Percentiles rank a stretch among this genome's conserved stretches.
Conservation (phyloP, 2,888 invertebrate genomes). For the Sesia apiformis region DNA sequence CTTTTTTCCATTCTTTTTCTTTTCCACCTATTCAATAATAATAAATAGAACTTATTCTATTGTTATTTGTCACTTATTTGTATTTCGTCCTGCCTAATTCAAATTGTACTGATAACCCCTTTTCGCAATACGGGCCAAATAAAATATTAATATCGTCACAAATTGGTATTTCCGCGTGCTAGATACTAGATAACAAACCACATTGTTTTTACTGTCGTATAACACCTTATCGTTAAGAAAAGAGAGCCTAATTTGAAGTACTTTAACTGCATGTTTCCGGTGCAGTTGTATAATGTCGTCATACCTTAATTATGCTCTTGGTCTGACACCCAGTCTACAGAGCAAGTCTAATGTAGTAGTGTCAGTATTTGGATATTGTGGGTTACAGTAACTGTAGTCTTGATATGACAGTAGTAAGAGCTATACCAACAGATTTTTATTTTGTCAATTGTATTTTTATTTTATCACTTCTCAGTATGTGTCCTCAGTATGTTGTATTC, state of each 20-base stretch:
- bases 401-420: too few relatives aligned
- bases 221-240: not conserved
- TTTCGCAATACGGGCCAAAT: not conserved
- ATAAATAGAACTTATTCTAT: too few relatives aligned
- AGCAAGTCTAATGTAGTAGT: not conserved
- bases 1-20: too few relatives aligned
- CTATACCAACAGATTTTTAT: too few relatives aligned
- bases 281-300: not conserved
- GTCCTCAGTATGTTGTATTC: too few relatives aligned
- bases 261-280: not conserved
- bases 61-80: too few relatives aligned
- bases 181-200: constrained; percentile 8
- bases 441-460: too few relatives aligned
- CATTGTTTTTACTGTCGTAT: not conserved
- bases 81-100: too few relatives aligned
- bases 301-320: not conserved
- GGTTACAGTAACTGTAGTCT: too few relatives aligned
- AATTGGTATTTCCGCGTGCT: constrained; percentile 3
- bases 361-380: too few relatives aligned
- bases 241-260: not conserved
- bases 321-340: not conserved
- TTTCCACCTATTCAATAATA: too few relatives aligned
- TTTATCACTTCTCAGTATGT: too few relatives aligned
- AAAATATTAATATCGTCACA: not conserved
- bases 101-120: not conserved